Evolutionary conservation across 1,140 invertebrate species (phyloP).

Genomic region (Leptopilina boulardi): DNA sequence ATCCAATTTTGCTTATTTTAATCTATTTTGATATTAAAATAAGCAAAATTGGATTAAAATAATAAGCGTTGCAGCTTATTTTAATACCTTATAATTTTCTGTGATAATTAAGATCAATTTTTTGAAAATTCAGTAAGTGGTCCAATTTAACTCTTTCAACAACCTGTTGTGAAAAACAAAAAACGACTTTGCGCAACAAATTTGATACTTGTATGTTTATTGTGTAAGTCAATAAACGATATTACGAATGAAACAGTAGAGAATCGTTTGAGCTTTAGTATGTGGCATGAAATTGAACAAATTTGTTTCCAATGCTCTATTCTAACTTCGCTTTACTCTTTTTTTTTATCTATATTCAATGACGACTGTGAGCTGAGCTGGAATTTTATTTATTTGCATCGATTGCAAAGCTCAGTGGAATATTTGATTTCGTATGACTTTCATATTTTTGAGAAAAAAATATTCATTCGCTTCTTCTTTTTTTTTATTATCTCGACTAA

Average conservation of each 20-base stretch:
- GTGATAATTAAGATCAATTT: not conserved
- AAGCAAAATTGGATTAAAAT: too few species aligned
- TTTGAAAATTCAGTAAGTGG: not conserved
- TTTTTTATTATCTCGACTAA: not conserved
- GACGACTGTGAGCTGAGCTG: not conserved
- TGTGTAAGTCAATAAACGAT: not conserved
- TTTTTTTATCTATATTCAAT: not conserved
- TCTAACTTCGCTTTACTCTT: not conserved
- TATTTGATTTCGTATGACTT: not conserved
- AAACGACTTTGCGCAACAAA: not conserved
- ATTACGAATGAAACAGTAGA: not conserved
- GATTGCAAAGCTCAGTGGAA: not conserved
- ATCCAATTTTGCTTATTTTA: too few species aligned
- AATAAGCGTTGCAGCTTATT: too few species aligned
- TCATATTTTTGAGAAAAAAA: not conserved
- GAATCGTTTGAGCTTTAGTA: not conserved
- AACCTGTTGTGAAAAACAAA: too few species aligned
- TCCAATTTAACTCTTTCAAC: too few species aligned
- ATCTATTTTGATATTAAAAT: too few species aligned
- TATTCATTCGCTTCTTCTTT: not conserved
- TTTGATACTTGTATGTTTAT: not conserved
- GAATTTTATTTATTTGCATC: not conserved
- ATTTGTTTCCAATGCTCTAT: not conserved
- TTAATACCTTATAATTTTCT: too few species aligned
- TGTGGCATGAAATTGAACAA: conserved; percentile 9